phyloP scores from a whole-genome alignment of 2,888 invertebrate species.

The Volucella bombylans region DNA sequence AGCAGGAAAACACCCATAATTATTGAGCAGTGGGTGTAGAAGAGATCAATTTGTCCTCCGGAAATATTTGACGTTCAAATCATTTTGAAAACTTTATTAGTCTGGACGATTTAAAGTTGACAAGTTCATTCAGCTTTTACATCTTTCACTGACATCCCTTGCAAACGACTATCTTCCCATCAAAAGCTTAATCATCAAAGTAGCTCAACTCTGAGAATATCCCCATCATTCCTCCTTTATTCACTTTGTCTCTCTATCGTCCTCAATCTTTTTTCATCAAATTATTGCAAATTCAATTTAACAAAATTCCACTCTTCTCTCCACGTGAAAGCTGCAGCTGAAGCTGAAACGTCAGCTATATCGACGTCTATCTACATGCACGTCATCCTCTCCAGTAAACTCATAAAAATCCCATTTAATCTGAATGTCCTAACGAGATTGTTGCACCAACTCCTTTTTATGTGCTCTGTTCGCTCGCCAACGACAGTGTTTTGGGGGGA shows the following conservation, averaged over 20 bases:
- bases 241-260: not conserved
- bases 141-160: too few species aligned
- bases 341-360: not conserved
- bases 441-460: not conserved
- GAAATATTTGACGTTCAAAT: too few species aligned
- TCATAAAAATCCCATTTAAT: slow-evolving; percentile 70
- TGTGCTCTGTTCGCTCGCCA: not conserved
- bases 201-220: slow-evolving; percentile 8
- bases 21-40: too few species aligned
- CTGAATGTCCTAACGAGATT: slow-evolving; percentile 60
- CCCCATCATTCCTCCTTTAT: not conserved
- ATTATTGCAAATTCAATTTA: slow-evolving; percentile 44
- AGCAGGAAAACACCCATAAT: too few species aligned
- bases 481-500: slow-evolving; percentile 4
- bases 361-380: not conserved
- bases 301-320: slow-evolving; percentile 21
- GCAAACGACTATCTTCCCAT: not conserved
- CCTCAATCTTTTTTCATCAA: slow-evolving; percentile 9
- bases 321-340: not conserved
- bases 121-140: too few species aligned
- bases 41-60: too few species aligned
- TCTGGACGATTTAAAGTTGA: too few species aligned
- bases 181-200: not conserved
- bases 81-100: too few species aligned
- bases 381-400: slow-evolving; percentile 44